Conservation (phyloP, 2,888 invertebrate species). For the Osmoderma eremita region DNA sequence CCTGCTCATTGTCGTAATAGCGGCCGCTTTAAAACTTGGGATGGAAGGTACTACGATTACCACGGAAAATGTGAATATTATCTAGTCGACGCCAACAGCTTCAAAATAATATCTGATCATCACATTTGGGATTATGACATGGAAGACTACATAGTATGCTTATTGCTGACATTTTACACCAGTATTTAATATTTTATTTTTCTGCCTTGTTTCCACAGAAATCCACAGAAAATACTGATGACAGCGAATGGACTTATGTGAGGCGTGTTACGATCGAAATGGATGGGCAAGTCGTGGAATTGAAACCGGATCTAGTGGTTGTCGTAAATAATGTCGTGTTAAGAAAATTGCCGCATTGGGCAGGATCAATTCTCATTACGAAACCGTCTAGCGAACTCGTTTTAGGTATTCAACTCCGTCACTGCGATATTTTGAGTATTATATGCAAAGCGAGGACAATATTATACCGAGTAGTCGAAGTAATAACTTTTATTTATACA, state of each 20-base stretch:
- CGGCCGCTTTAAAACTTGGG: constrained; percentile 12
- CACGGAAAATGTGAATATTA: constrained; percentile 26
- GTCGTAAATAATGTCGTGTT: constrained; percentile 2
- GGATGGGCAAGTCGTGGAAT: constrained; percentile 9
- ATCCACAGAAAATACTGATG: constrained; percentile 4
- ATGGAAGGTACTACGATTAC: constrained; percentile 11
- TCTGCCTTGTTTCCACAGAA: background rate
- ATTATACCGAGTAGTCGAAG: no score
- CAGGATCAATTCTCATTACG: constrained; percentile 6
- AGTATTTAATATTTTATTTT: background rate
- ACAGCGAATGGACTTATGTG: background rate
- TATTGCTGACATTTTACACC: no score
- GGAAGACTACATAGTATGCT: constrained; percentile 20
- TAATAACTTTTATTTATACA: no score
- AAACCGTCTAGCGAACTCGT: constrained; percentile 18
- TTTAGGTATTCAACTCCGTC: constrained; percentile 14
- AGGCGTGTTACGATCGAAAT: background rate
- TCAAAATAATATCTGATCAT: constrained; percentile 14
- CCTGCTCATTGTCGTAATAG: background rate
- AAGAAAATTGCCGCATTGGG: constrained; percentile 11
- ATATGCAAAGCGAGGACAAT: no score
- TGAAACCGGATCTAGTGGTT: constrained; percentile 18
- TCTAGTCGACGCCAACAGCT: constrained; percentile 13
- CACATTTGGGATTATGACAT: constrained; percentile 1
- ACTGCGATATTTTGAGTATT: background rate